Evolutionary conservation across 2,797 vertebrate species (phyloP), one percentile per base, ranked within the genome.

Genomic region (Pampus argenteus): DNA sequence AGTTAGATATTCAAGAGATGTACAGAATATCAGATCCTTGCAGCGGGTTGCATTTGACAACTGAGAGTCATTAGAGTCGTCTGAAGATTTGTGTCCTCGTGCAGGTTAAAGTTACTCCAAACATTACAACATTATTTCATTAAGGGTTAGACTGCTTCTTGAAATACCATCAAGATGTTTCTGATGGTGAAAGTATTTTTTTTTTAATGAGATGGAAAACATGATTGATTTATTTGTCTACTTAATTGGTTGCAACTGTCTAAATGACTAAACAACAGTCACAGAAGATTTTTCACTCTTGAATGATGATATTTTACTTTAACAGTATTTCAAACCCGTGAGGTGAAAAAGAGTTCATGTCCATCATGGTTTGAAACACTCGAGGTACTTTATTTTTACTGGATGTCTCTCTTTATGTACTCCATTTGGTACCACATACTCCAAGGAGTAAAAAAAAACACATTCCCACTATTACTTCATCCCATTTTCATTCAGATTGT

Each of bases 401-500:
- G 28, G 8, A 31, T 47, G 36, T 52, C 34, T 76, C 42, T 62
- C 44, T 66, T 76, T 40, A 23, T 70, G 6, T 38, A 20, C 22
- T 58, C 22, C 15, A 28, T 59, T 60, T 48, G 14, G 26, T 45
- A 17, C 9, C 22, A 49, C 38, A 49, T 64, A 40, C 51, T 59
- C 48, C 0, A 0, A 60, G 15, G 44, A 68, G n/a, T 48, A n/a
- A 58, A 18, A 52, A 47, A 51, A 42, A 40, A 38, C 18, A 38
- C 18, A 38, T 22, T 15, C 23, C 36, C 9, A 3, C 25, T 14
- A 47, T 59, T 71, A 51, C 40, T 8, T 70, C 52, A 63, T 63
- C 36, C 54, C 5, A 40, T 42, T 65, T 55, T 64, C 34, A 73
- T 51, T 73, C 36, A 66, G 34, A 52, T 42, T 67, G 44, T 62